phyloP scores from a whole-genome alignment of 2,888 invertebrate genomes.

The Lathronympha strigana region DNA sequence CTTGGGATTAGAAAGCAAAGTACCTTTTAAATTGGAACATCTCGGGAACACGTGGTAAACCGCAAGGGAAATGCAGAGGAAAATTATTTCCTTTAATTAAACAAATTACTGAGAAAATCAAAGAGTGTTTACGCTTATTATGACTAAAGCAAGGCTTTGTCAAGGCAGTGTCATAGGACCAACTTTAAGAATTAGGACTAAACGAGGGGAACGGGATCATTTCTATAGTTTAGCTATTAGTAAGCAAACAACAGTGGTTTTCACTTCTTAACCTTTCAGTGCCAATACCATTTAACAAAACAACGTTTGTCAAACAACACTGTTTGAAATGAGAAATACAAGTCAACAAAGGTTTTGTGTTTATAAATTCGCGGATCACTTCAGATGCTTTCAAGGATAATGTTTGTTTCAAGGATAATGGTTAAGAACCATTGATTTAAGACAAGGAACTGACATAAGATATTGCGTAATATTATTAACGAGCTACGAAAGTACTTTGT shows the following conservation, averaged over 20 bases:
- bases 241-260: no score
- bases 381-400: no score
- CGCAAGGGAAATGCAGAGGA: slow-evolving; percentile 9
- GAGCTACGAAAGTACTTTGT: slow-evolving; percentile 49
- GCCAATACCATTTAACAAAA: no score
- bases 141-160: no score
- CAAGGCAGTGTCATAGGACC: slow-evolving; percentile 3
- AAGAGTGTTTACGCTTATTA: background rate
- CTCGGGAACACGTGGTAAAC: background rate
- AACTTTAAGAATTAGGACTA: background rate
- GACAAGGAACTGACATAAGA: slow-evolving; percentile 28
- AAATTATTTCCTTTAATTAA: slow-evolving; percentile 3
- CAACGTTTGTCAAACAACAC: no score
- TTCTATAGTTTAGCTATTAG: no score
- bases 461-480: slow-evolving; percentile 46
- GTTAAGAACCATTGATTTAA: background rate
- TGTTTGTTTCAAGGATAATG: no score
- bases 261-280: no score
- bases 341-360: no score
- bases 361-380: no score
- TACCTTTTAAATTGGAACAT: slow-evolving; percentile 19
- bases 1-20: slow-evolving; percentile 15
- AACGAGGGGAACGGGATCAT: no score
- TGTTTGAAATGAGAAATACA: no score
- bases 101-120: slow-evolving; percentile 4